Evolutionary conservation across 2,888 invertebrate species (phyloP), one percentile per base, ranked within the genome.

Genomic region (Dryocosmus kuriphilus): DNA sequence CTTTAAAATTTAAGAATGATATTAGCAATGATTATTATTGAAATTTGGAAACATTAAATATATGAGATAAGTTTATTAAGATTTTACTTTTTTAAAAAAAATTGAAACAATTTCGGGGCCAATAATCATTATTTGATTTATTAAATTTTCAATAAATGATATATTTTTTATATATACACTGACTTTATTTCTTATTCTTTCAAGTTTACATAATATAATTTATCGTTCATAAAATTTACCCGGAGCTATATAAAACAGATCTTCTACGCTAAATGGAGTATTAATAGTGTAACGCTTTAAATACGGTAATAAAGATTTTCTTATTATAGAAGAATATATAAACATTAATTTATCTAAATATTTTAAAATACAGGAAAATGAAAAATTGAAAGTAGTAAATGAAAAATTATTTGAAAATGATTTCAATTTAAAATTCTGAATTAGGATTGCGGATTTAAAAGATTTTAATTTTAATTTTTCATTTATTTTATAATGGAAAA

Each of bases 231-330:
- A 41, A 38, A 65, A 65, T 65, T 24, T 8, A 63, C 8, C 55
- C 22, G 11, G 22, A 55, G 22, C 22, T 41, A 16, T 7, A 65
- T 65, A 65, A 65, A 65, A 65, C 41, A 41, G 24, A 41, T 65
- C 41, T 65, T 65, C 65, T 22, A 67, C 41, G 38, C 65, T 67
- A 46, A 67, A 46, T 67, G 22, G 24, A 46, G 30, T 46, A 67
- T 22, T 67, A 46, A 24, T 16, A 38, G 41, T 27, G 46, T 46
- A 41, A 9, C 22, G 22, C 55, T 55, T 27, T 41, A 16, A 27
- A 67, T 6, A 19, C 16, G 2, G 65, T 24, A n/a, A 38, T 46
- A 67, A 67, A 46, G 16, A 46, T 51, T 51, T 51, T 51, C 51
- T 22, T 51, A 51, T 51, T n/a, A n/a, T n/a, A 51, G 51, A 22